Base-by-base conservation (phyloP, 2,888 invertebrate genomes). In the Tetheella fluctuosa region DNA sequence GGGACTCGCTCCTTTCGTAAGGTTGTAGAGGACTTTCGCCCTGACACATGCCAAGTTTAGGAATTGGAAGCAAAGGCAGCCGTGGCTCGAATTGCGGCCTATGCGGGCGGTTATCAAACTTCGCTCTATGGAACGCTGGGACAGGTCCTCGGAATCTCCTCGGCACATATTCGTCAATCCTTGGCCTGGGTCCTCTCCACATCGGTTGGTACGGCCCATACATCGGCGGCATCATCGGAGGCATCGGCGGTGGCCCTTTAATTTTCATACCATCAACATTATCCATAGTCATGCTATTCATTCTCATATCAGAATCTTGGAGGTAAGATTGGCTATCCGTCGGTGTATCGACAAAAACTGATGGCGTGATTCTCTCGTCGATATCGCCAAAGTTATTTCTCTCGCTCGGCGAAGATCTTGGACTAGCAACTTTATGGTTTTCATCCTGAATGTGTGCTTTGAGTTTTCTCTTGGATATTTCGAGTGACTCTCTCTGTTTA, bases 401-500 rank as follows among this genome's bases (percentile, higher is more conserved):
- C 15, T 85, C 84, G 30, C 62, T 80, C 7, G 91, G 90, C 2
- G 90, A 89, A 0, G 86, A 83, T 58, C 91, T 94, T 0, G 94
- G 94, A 62, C 93, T 94, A n/a, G 85, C 70, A 17, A 91, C 88
- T 65, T 94, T 91, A 39, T 90, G 86, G 25, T 92, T 90, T 63
- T 88, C 87, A 12, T 88, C 89, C 7, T 88, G 75, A 3, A 84
- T 83, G 37, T 88, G 88, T 3, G 89, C 85, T 64, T 90, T 87
- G 0, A 93, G 81, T 68, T 88, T 91, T 28, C 88, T 80, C 65
- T 93, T 90, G 0, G 94, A 94, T 53, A 94, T 92, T 77, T 95
- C 95, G 23, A 94, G 69, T 0, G 95, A 95, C 63, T 96, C 96
- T 42, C 95, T 95, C 56, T 96, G 94, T 71, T 96, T 96, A 0